Percentiles rank a stretch among this genome's conserved stretches.
phyloP scores from a whole-genome alignment of 2,797 vertebrate species.

The Tarsius wallacei region DNA sequence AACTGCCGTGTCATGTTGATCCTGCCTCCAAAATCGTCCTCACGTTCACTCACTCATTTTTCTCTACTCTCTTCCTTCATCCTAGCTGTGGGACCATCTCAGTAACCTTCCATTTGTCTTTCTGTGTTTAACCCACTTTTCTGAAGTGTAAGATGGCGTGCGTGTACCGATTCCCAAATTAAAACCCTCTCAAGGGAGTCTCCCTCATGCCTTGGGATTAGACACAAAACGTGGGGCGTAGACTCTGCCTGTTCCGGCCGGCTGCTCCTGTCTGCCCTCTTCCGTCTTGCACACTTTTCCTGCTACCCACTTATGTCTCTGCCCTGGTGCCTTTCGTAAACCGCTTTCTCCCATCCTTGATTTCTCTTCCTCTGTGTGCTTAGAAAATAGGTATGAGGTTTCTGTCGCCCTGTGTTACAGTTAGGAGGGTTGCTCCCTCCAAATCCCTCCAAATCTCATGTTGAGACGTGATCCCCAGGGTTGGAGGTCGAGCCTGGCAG shows the following conservation, averaged over 20 bases:
- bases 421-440: too few species aligned
- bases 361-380: neutral
- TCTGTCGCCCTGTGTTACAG: neutral
- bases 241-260: neutral
- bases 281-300: neutral
- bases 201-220: neutral
- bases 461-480: too few species aligned
- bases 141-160: neutral
- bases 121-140: neutral
- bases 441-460: too few species aligned
- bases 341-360: neutral
- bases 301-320: neutral
- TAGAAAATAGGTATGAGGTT: neutral
- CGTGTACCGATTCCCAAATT: neutral
- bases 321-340: neutral
- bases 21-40: neutral
- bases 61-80: neutral
- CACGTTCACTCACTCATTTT: neutral
- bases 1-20: neutral
- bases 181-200: neutral
- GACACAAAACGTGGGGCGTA: neutral
- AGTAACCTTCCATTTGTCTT: neutral
- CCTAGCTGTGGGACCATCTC: neutral
- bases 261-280: neutral
- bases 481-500: too few species aligned